Percentiles rank a stretch among this genome's conserved stretches.
Evolutionary conservation across 2,113 vertebrate genomes (phyloP).

Genomic region (Mellivora capensis): DNA sequence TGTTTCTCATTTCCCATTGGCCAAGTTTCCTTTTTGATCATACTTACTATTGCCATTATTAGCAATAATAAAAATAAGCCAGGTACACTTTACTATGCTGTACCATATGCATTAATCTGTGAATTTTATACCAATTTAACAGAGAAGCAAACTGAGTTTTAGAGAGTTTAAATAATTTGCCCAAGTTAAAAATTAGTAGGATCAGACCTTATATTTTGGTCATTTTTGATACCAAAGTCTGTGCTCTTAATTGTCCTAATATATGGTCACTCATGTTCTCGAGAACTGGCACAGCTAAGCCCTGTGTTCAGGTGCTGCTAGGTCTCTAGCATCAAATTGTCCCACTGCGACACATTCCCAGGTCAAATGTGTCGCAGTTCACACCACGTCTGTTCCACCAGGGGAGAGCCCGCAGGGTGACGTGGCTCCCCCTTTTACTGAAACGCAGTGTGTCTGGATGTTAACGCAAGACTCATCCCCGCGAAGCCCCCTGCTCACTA

Average conservation of each 20-base stretch:
- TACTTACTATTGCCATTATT: not conserved
- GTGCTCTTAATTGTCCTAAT: not conserved
- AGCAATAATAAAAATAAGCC: not conserved
- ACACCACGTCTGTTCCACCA: not conserved
- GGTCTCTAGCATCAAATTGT: not conserved
- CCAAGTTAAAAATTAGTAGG: too few species aligned
- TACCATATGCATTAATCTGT: not conserved
- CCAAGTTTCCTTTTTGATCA: not conserved
- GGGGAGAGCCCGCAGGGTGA: not conserved
- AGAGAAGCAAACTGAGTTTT: constrained; percentile 20
- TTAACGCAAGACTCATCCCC: not conserved
- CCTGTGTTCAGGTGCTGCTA: not conserved
- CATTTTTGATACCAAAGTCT: not conserved
- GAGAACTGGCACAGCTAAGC: not conserved
- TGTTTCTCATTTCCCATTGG: not conserved
- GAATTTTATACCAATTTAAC: not conserved
- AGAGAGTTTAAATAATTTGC: too few species aligned
- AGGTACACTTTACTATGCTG: not conserved
- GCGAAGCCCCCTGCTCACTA: not conserved
- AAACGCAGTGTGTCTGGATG: not conserved
- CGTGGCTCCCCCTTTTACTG: not conserved
- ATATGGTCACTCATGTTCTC: not conserved
- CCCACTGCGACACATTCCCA: not conserved
- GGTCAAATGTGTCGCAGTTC: too few species aligned
- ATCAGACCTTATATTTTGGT: not conserved